Evolutionary conservation across 2,113 vertebrate genomes (phyloP), one percentile per base, ranked within the genome.

Genomic region (Gallinago paraguaiae): DNA sequence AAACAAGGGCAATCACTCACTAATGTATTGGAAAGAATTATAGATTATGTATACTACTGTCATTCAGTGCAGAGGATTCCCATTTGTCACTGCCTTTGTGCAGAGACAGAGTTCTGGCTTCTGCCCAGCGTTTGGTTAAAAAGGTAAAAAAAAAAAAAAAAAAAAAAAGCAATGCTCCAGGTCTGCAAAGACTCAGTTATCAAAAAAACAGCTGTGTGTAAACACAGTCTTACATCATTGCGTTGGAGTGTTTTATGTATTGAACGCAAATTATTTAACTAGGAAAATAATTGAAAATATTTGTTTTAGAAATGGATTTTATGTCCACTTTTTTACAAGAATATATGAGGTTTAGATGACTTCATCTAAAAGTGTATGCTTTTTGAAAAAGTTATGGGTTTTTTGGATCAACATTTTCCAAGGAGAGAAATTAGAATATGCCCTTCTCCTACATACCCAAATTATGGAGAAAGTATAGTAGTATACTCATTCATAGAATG

Each of bases 71-170:
- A 64, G 59, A 78, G 82, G 60, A 68, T 60, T 91, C 61, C 33
- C 75, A 85, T 95, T 95, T 93, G 67, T 95, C 93, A 93, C 76
- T 86, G 90, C 81, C 94, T 69, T 80, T 92, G 75, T 67, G 67
- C 43, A 76, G 54, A 85, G 93, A 82, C 7, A 57, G 63, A 90
- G 33, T 70, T 90, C 51, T 92, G 79, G 84, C 92, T 86, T 90
- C 85, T 93, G 59, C 37, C 53, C 90, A 86, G 45, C 43, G 19
- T 65, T 89, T 80, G 54, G 5, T 30, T 82, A 48, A 19, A 43
- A 56, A 76, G 22, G 20, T 17, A 13, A 17, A 23, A 35, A 33
- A 31, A 22, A 33, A 50, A 22, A 61, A 19, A 87, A 69, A 78
- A 46, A 39, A 51, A 23, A 80, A 50, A 72, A 41, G 67, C 57